Percentiles rank a stretch among this genome's conserved stretches.
Evolutionary conservation across 2,888 invertebrate genomes (phyloP).

Genomic region (Melieria crassipennis): DNA sequence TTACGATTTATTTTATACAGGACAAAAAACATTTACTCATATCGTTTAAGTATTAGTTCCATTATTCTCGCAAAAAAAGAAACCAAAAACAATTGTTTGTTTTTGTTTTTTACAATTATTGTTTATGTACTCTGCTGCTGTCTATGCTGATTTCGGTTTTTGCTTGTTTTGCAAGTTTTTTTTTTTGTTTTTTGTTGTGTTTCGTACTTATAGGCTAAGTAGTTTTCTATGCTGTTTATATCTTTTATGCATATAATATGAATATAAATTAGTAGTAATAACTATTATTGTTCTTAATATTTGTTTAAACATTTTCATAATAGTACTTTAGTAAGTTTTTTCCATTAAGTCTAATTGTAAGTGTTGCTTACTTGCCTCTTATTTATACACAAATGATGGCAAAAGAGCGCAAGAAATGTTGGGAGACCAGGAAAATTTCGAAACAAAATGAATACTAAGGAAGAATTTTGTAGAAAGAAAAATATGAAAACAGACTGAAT

Average conservation of each 20-base stretch:
- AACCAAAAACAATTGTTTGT: slow-evolving; percentile 26
- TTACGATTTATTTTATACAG: slow-evolving; percentile 58
- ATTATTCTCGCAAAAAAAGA: slow-evolving; percentile 33
- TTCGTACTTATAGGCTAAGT: too few relatives aligned
- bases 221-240: slow-evolving; percentile 39
- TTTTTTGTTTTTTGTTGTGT: slow-evolving; percentile 42
- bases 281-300: slow-evolving; percentile 67
- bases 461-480: too few relatives aligned
- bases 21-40: slow-evolving; percentile 57
- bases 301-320: slow-evolving; percentile 51
- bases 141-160: slow-evolving; percentile 30
- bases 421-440: too few relatives aligned
- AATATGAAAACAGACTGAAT: too few relatives aligned
- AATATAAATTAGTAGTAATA: slow-evolving; percentile 65
- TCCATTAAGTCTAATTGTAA: neutral
- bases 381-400: slow-evolving; percentile 15
- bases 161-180: slow-evolving; percentile 33
- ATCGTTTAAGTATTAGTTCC: slow-evolving; percentile 30
- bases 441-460: too few relatives aligned
- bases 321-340: slow-evolving; percentile 31
- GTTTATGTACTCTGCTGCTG: slow-evolving; percentile 31
- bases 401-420: too few relatives aligned
- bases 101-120: slow-evolving; percentile 21
- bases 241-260: slow-evolving; percentile 43
- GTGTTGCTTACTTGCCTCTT: too few relatives aligned